Conservation (phyloP, 2,797 vertebrate species). For the Thaleichthys pacificus region DNA sequence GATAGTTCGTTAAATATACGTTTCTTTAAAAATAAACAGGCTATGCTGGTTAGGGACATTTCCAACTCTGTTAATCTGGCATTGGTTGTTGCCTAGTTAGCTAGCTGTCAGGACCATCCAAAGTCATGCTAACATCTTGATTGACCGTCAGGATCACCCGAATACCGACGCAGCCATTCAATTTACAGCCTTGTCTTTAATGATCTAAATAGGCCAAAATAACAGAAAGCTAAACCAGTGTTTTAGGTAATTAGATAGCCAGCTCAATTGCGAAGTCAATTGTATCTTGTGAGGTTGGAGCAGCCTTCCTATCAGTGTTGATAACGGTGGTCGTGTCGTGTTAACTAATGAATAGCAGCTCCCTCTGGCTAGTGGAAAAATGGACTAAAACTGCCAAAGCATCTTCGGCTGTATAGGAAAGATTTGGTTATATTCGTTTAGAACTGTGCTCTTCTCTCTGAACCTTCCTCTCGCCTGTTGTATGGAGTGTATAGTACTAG, state of each 20-base stretch:
- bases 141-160: background rate
- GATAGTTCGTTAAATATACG: no score
- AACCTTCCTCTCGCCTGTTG: no score
- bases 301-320: no score
- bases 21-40: no score
- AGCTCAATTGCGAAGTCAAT: background rate
- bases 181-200: background rate
- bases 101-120: background rate
- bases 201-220: background rate
- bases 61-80: background rate
- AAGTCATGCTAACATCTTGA: background rate
- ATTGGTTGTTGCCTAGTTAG: background rate
- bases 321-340: no score
- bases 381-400: no score
- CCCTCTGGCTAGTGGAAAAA: no score
- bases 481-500: no score
- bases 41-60: background rate
- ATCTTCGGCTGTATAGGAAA: no score
- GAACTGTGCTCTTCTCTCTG: no score
- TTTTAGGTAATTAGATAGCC: background rate
- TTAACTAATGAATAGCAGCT: no score
- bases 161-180: slow-evolving; percentile 4
- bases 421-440: no score
- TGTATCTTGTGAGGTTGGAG: background rate
- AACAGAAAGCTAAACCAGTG: background rate